Conservation (phyloP, 2,797 vertebrate genomes). For the Hipposideros larvatus region DNA sequence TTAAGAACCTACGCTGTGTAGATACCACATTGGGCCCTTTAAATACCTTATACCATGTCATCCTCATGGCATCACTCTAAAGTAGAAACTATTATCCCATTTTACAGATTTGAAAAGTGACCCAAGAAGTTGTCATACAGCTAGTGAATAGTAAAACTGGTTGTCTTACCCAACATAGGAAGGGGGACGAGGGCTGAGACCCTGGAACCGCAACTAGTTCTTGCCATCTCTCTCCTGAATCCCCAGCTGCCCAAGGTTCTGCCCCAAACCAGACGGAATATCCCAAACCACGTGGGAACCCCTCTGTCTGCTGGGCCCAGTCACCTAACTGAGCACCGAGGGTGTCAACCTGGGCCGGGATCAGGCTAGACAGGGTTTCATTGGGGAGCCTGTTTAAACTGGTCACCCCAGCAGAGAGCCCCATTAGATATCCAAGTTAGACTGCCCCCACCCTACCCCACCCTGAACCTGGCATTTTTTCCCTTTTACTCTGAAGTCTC, state of each 20-base stretch:
- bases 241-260: not conserved
- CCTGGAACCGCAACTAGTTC: not conserved
- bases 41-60: not conserved
- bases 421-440: not conserved
- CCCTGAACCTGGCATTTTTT: not conserved
- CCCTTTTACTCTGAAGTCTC: not conserved
- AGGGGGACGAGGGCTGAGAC: not conserved
- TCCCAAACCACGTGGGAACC: not conserved
- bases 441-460: not conserved
- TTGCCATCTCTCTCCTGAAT: not conserved
- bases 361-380: not conserved
- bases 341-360: not conserved
- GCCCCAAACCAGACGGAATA: not conserved
- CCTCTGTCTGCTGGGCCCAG: not conserved
- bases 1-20: not conserved
- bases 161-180: not conserved
- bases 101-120: not conserved
- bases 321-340: not conserved
- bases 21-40: not conserved
- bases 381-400: not conserved
- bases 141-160: not conserved
- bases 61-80: not conserved
- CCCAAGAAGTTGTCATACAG: not conserved
- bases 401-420: not conserved
- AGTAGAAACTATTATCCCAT: not conserved